These are phyloP conservation scores for Marmota monax DNA, from an alignment of 2,113 vertebrate genomes.

Conservation along the genomic window DNA sequence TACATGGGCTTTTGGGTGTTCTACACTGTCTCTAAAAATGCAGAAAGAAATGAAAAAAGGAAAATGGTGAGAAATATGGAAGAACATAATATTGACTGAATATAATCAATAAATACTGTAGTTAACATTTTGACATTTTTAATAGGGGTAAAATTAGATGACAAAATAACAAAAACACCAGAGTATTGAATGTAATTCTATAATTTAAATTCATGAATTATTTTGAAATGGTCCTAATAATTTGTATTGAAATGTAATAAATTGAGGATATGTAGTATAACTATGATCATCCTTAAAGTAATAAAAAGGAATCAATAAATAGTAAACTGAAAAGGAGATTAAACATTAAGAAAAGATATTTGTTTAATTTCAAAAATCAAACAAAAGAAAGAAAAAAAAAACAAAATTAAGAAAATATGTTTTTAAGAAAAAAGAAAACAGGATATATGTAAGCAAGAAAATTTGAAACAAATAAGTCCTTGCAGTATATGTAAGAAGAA, in stretches of 20 bases:
- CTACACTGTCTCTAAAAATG: not conserved
- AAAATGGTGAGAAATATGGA: not conserved
- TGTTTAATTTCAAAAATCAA: not conserved
- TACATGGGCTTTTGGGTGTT: not conserved
- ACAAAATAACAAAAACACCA: not conserved
- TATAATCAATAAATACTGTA: not conserved
- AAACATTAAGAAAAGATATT: not conserved
- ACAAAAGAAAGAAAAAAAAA: not conserved
- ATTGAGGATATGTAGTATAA: not conserved
- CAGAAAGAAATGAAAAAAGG: not conserved
- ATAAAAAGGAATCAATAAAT: not conserved
- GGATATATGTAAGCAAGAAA: not conserved
- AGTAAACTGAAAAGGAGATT: not conserved
- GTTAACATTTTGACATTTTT: not conserved
- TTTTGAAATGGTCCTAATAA: not conserved
- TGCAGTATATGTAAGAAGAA: not conserved
- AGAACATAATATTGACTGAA: not conserved
- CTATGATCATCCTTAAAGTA: not conserved
- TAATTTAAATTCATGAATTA: not conserved
- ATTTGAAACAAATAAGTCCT: not conserved
- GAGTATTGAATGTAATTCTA: not conserved
- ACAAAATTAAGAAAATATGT: not conserved
- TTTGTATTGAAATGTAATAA: not conserved
- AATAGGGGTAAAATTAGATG: not conserved
- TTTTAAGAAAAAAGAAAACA: not conserved